Percentiles rank a stretch among this genome's conserved stretches.
These are phyloP conservation scores for Rallus crepitans DNA, from an alignment of 2,797 vertebrate species.

Conservation along the genomic window DNA sequence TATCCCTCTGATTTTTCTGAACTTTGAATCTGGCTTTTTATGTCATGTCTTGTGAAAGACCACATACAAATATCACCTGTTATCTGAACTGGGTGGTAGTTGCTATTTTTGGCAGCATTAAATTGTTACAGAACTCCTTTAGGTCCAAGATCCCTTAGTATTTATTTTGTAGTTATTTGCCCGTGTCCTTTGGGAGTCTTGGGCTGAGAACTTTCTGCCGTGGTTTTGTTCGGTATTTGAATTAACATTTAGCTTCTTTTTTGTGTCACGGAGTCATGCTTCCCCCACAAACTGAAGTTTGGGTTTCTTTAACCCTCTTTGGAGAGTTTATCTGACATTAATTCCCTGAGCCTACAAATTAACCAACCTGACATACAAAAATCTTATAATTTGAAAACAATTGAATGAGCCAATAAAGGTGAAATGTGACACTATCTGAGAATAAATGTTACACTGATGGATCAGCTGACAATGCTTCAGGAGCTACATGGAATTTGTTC, in stretches of 20 bases:
- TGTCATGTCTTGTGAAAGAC: background rate
- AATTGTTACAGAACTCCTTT: background rate
- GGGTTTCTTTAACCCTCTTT: background rate
- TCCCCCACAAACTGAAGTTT: background rate
- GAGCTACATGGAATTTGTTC: background rate
- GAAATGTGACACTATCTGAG: background rate
- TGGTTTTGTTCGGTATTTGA: conserved; percentile 71
- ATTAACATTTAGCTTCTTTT: conserved; percentile 49
- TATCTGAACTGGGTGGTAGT: background rate
- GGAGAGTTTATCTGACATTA: background rate
- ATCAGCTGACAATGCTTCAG: background rate
- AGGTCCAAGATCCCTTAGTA: background rate
- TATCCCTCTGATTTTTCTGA: background rate
- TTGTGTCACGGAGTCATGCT: background rate
- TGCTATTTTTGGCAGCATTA: conserved; percentile 1
- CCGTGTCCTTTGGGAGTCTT: background rate
- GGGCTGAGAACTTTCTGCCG: conserved; percentile 60
- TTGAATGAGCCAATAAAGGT: background rate
- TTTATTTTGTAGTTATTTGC: conserved; percentile 2
- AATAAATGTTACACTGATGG: background rate
- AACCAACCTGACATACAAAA: background rate
- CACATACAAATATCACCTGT: background rate
- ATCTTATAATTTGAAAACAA: background rate
- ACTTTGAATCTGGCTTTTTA: background rate
- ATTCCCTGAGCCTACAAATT: background rate